Base-by-base conservation (phyloP, 2,888 invertebrate species). In the Macrosoma leucophasiata region DNA sequence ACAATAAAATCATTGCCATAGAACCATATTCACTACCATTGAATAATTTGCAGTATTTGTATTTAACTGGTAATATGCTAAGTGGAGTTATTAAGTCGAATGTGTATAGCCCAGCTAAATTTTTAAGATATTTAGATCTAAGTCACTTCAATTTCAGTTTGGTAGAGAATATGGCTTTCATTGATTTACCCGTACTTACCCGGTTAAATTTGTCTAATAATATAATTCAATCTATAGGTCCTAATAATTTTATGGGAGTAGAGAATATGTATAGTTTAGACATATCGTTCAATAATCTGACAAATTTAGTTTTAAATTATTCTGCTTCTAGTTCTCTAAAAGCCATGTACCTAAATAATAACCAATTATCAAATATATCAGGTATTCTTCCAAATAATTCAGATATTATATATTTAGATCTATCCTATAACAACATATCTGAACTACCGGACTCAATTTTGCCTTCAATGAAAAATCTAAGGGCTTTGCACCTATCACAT, bases 181-280 rank as follows among this genome's bases (percentile, higher is more conserved):
- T 55, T 9, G 58, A 74, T 44, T 48, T 76, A 41, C 70, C 74
- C 5, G 55, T 69, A n/a, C 29, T 79, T 18, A 62, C 64, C 4
- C 53, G 62, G 41, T 43, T 82, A 3, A 78, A 79, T 43, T 34
- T 82, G 30, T 79, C 79, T 2, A 48, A 69, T 24, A 79, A 77
- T 48, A 29, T 43, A 15, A 66, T 82, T 10, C 45, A 59, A 14
- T 43, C 34, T n/a, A 60, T 82, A 24, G 52, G 58, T 4, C 32
- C 59, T 0, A 58, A 64, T 13, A 79, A 71, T 50, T 81, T 82
- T 14, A 48, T 43, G 26, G 53, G 53, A 2, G 48, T 75, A 32
- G 53, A 58, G 19, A 78, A 78, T 34, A 53, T 81, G 49, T 70
- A 61, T 21, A 72, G 68, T 32, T 53, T 82, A 36, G 78, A 82